Evolutionary conservation across 2,113 vertebrate genomes (phyloP).

Genomic region (Macaca nemestrina): DNA sequence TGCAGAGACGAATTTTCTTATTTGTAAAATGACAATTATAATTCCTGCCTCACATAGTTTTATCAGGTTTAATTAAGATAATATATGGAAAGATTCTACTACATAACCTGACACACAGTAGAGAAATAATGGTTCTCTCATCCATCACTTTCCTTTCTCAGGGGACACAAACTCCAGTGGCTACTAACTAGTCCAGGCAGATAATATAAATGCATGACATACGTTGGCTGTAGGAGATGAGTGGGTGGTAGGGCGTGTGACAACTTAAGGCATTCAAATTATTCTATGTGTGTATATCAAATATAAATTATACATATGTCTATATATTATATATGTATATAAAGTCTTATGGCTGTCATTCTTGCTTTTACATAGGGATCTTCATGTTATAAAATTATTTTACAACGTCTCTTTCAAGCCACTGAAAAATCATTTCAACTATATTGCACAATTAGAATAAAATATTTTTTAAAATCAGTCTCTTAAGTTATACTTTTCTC

Average conservation of each 20-base stretch:
- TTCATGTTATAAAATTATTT: slow-evolving; percentile 26
- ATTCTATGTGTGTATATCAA: background rate
- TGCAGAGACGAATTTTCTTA: background rate
- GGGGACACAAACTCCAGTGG: background rate
- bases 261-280: background rate
- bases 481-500: slow-evolving; percentile 8
- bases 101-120: background rate
- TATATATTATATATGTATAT: background rate
- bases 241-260: background rate
- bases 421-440: slow-evolving; percentile 10
- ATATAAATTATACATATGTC: background rate
- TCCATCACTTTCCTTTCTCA: background rate
- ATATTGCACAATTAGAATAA: background rate
- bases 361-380: background rate
- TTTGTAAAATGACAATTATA: background rate
- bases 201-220: background rate
- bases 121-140: background rate
- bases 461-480: background rate
- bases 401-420: background rate
- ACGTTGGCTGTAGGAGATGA: background rate
- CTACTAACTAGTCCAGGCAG: background rate
- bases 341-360: background rate
- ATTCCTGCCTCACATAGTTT: background rate
- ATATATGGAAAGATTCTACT: background rate
- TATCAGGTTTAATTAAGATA: background rate